Evolutionary conservation across 2,888 invertebrate genomes (phyloP).

Genomic region (Drosophila nigricruria): DNA sequence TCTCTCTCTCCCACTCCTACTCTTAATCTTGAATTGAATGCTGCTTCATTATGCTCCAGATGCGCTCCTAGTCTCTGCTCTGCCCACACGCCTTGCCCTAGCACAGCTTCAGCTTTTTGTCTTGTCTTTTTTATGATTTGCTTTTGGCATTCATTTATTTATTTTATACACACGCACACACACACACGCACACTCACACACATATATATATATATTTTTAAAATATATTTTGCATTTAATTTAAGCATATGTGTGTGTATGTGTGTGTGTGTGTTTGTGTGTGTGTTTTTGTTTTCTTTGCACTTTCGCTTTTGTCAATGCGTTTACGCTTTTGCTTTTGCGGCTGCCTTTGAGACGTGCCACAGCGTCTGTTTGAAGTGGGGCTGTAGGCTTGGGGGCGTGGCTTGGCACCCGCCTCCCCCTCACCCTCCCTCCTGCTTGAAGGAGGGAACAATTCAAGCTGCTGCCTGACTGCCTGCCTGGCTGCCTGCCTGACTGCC

Average conservation of each 20-base stretch:
- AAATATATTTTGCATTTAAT: slow-evolving; percentile 65
- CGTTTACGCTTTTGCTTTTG: slow-evolving; percentile 31
- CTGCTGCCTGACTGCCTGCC: slow-evolving; percentile 1
- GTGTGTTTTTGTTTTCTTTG: slow-evolving; percentile 38
- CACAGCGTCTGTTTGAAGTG: slow-evolving; percentile 1
- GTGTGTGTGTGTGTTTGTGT: slow-evolving; percentile 22
- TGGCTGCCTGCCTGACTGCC: slow-evolving; percentile 2
- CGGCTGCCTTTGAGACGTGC: slow-evolving; percentile 35
- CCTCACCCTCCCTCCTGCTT: not conserved
- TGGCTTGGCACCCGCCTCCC: not conserved
- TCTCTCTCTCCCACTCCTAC: not conserved
- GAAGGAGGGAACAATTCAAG: not conserved
- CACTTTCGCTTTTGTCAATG: slow-evolving; percentile 65
- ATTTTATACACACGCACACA: slow-evolving; percentile 28
- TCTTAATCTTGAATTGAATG: slow-evolving; percentile 42
- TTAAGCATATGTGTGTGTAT: slow-evolving; percentile 29
- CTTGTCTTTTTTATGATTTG: slow-evolving; percentile 57
- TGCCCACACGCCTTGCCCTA: not conserved
- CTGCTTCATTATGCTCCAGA: slow-evolving; percentile 57
- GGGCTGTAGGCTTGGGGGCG: not conserved
- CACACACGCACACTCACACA: not conserved
- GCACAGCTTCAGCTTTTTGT: slow-evolving; percentile 9
- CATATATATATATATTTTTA: slow-evolving; percentile 16
- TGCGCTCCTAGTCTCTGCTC: slow-evolving; percentile 10
- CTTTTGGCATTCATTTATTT: slow-evolving; percentile 59